Evolutionary conservation across 2,113 vertebrate species (phyloP).

Genomic region (Madoqua kirkii): DNA sequence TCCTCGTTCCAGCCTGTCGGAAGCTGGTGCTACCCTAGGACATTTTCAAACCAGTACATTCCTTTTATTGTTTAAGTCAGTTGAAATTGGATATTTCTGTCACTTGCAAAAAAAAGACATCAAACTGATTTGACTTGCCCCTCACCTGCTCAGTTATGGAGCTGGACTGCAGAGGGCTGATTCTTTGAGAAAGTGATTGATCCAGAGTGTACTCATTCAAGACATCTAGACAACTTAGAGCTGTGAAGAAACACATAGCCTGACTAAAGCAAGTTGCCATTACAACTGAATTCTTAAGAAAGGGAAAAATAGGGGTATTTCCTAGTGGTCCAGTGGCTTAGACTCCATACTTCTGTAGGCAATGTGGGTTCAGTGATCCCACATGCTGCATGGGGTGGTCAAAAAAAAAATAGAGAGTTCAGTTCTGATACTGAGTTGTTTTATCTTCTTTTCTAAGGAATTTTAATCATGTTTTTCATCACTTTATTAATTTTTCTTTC

Average conservation of each 20-base stretch:
- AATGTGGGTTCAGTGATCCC: neutral
- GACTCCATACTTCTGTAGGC: neutral
- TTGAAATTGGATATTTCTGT: neutral
- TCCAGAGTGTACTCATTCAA: neutral
- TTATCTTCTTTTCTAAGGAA: conserved; percentile 10
- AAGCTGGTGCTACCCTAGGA: neutral
- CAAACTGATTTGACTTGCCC: neutral
- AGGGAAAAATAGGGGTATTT: neutral
- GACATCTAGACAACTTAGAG: neutral
- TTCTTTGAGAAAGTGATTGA: neutral
- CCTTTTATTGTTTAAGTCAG: neutral
- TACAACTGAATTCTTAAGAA: neutral
- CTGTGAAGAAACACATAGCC: neutral
- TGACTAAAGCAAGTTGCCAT: neutral
- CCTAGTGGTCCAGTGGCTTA: neutral
- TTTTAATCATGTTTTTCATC: conserved; percentile 31
- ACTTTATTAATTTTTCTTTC: conserved; percentile 37
- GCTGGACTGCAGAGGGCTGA: neutral
- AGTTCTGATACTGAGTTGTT: neutral
- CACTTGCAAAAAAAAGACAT: neutral
- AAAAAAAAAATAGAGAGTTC: neutral
- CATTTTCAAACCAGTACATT: neutral
- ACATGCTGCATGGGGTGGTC: neutral
- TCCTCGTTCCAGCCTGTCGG: neutral
- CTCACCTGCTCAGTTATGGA: neutral